Evolutionary conservation across 2,113 vertebrate species (phyloP).

Genomic region (Neodon shergylaensis): DNA sequence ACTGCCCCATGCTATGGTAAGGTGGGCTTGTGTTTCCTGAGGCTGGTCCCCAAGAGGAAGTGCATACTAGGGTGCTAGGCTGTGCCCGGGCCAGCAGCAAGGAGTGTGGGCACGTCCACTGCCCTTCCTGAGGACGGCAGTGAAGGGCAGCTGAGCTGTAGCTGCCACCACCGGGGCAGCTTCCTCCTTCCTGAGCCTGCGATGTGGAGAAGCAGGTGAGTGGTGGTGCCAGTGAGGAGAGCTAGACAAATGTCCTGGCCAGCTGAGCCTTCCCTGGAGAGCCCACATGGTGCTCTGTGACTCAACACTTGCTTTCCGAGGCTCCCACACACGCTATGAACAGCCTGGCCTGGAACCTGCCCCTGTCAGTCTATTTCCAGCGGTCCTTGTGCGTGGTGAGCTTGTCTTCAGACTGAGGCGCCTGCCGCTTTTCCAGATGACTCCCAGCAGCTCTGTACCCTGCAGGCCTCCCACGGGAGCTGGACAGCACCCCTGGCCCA

Average conservation of each 20-base stretch:
- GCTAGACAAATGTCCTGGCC: background rate
- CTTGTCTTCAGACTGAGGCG: background rate
- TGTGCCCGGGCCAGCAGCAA: background rate
- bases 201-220: background rate
- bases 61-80: background rate
- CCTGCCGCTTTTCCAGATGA: background rate
- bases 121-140: background rate
- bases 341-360: background rate
- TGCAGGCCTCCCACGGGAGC: background rate
- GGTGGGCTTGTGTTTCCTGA: background rate
- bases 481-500: background rate
- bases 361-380: background rate
- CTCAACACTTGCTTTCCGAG: background rate
- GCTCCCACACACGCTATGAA: slow-evolving; percentile 9
- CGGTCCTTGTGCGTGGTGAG: background rate
- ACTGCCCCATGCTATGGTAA: background rate
- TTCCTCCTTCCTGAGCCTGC: background rate
- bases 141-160: background rate
- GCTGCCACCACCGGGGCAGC: background rate
- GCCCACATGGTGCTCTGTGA: slow-evolving; percentile 12
- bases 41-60: background rate
- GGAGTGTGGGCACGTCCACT: background rate
- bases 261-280: background rate
- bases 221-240: background rate
- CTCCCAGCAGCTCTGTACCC: background rate